phyloP scores from a whole-genome alignment of 2,797 vertebrate genomes.

The Meda fulgida region DNA sequence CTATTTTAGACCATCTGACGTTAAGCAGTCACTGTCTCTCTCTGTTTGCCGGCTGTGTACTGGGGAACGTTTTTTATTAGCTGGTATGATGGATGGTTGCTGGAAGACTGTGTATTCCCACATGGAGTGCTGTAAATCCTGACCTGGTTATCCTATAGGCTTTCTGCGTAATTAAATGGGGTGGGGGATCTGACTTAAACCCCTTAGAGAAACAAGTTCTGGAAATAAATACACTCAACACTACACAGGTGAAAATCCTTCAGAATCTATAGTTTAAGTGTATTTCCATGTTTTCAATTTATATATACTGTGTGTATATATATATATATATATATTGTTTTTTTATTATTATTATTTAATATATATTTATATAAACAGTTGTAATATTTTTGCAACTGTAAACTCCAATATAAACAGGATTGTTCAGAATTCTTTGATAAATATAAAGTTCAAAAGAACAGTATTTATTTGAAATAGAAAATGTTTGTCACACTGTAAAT shows the following conservation, averaged over 20 bases:
- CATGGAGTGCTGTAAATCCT: constrained; percentile 42
- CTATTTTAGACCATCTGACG: constrained; percentile 38
- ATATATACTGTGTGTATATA: neutral
- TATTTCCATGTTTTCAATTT: neutral
- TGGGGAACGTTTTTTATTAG: constrained; percentile 15
- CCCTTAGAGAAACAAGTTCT: constrained; percentile 1
- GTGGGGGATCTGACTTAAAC: constrained; percentile 23
- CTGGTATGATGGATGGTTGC: constrained; percentile 33
- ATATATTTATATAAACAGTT: no score
- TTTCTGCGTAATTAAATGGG: constrained; percentile 49
- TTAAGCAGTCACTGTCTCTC: constrained; percentile 27
- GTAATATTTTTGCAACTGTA: no score
- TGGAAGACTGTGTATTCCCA: constrained; percentile 39
- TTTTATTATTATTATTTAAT: no score
- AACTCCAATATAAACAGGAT: neutral
- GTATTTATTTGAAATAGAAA: neutral
- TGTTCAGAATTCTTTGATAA: neutral
- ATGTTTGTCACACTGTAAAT: neutral
- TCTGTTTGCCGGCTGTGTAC: constrained; percentile 3
- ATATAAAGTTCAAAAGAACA: neutral
- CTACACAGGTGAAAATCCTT: neutral
- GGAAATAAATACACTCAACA: neutral
- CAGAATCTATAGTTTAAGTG: neutral
- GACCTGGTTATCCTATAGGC: constrained; percentile 51
- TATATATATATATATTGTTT: no score